Evolutionary conservation across 2,113 vertebrate species (phyloP), one percentile per base, ranked within the genome.

Genomic region (Sula dactylatra): DNA sequence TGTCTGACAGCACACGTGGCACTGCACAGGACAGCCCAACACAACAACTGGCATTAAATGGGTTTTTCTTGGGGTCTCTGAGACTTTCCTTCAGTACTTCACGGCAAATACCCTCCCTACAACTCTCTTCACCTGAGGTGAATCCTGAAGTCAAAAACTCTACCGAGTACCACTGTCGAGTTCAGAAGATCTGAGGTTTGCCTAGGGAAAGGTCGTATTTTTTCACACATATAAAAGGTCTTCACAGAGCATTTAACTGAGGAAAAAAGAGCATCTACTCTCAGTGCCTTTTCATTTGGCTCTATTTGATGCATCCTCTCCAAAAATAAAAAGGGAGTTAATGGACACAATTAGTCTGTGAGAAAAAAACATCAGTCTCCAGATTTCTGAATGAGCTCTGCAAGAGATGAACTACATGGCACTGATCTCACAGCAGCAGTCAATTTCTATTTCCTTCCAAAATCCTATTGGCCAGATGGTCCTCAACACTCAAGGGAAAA

Each of bases 381-480:
- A 80, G 54, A 94, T 87, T 95, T 95, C 73, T 93, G 89, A 95
- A 80, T 86, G 83, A 92, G 77, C 65, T 82, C 83, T 94, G 58
- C 61, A 70, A 72, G 73, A 94, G 67, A 89, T n/a, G 58, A 95
- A 82, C 74, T 95, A 49, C 66, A 94, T 73, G 81, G 91, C 94
- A 93, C 94, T 47, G 70, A 54, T 93, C 91, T 82, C 72, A 3
- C 81, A 91, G 89, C 93, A 89, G 70, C 70, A 95, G 86, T 79
- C 83, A 82, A 27, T 62, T 91, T 45, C 29, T 8, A n/a, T 64
- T 93, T 82, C 74, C 84, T 85, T 94, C 94, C 91, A 96, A 91
- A 97, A 94, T 77, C 65, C 95, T 93, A 76, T 19, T 93, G 95
- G 91, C 93, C 94, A 96, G 89, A 94, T 96, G 87, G 93, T 86